These are phyloP conservation scores for Psittacus erithacus DNA, from an alignment of 2,113 vertebrate genomes.

Conservation along the genomic window DNA sequence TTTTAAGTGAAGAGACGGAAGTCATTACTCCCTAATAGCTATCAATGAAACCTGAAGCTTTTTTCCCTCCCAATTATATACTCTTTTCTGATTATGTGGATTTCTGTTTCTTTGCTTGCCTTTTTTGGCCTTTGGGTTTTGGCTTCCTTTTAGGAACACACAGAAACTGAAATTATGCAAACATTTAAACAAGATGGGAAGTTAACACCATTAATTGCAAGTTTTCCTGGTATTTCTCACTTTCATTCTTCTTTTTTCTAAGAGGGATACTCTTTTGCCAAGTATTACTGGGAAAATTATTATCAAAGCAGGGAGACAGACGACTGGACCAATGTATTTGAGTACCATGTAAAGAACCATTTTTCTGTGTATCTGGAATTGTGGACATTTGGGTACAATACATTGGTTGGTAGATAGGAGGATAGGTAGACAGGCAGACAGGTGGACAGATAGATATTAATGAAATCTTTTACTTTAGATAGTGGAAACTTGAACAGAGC, in stretches of 20 bases:
- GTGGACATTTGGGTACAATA: not conserved
- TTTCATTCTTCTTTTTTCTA: not conserved
- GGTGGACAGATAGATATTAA: not conserved
- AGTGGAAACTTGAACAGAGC: not conserved
- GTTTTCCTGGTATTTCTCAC: not conserved
- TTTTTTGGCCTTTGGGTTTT: not conserved
- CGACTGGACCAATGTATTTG: not conserved
- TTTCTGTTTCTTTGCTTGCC: not conserved
- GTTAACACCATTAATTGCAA: not conserved
- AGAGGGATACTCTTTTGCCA: not conserved
- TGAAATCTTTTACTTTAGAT: not conserved
- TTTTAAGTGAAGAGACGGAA: not conserved
- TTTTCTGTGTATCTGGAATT: not conserved
- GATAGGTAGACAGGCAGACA: not conserved
- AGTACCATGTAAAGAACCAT: not conserved
- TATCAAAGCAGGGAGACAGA: not conserved
- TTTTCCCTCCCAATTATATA: not conserved
- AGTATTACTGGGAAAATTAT: not conserved
- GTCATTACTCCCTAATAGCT: not conserved
- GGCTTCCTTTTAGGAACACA: not conserved
- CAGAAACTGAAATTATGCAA: not conserved
- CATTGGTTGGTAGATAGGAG: not conserved
- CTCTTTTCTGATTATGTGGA: not conserved
- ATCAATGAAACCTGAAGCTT: slow-evolving; percentile 14
- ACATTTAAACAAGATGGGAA: not conserved